Percentiles rank a stretch among this genome's conserved stretches.
These are phyloP conservation scores for Sprattus sprattus DNA, from an alignment of 2,113 vertebrate genomes.

Conservation along the genomic window DNA sequence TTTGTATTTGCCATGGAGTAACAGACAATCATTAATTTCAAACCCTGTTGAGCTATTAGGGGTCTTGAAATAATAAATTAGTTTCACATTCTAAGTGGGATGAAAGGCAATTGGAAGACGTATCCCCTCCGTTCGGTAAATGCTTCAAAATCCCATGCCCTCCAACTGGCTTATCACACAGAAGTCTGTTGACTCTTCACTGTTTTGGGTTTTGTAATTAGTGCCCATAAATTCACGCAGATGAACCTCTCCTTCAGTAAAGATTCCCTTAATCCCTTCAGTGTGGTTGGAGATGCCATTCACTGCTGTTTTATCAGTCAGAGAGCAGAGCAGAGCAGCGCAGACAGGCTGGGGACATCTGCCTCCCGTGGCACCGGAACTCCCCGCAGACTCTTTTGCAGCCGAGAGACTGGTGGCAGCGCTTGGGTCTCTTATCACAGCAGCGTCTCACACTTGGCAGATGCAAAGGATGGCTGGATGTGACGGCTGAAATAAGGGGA, in stretches of 20 bases:
- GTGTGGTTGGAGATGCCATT: slow-evolving; percentile 32
- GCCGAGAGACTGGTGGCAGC: background rate
- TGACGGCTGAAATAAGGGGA: background rate
- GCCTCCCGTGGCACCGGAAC: background rate
- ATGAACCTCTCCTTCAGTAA: background rate
- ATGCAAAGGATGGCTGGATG: background rate
- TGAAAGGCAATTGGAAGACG: background rate
- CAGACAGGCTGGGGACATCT: background rate
- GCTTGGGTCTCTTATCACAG: background rate
- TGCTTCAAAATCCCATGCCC: background rate
- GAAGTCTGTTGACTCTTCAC: background rate
- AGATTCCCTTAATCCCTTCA: background rate
- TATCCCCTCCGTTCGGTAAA: background rate
- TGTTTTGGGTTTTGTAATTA: background rate
- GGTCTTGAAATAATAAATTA: background rate
- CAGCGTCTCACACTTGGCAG: background rate
- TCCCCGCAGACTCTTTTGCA: background rate
- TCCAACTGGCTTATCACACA: background rate
- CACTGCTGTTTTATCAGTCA: background rate
- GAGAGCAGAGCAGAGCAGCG: background rate
- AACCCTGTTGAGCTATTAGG: background rate
- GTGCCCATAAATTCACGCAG: background rate
- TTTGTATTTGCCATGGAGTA: background rate
- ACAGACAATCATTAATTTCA: background rate
- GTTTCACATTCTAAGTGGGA: background rate